phyloP scores from a whole-genome alignment of 2,113 vertebrate species.

The Xiphophorus hellerii region DNA sequence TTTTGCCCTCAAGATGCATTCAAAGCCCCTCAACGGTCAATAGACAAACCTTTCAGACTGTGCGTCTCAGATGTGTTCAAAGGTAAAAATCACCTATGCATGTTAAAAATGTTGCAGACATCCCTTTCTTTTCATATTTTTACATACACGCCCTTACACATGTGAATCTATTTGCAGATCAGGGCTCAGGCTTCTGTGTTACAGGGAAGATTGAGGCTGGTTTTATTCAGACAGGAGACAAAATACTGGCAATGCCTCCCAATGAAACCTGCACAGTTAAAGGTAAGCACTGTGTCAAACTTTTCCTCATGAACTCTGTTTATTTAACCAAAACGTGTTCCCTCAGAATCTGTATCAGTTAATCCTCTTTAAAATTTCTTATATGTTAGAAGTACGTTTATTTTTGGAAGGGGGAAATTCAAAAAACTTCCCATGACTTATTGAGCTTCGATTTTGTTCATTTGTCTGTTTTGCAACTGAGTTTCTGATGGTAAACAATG shows the following conservation, averaged over 20 bases:
- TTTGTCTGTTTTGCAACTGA: no score
- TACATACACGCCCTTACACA: not conserved
- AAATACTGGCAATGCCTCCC: slow-evolving; percentile 92
- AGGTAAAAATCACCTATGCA: slow-evolving; percentile 79
- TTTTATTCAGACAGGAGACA: slow-evolving; percentile 91
- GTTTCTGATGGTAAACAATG: slow-evolving; percentile 29
- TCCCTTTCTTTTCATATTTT: not conserved
- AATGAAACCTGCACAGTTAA: slow-evolving; percentile 98
- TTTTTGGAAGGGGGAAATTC: not conserved
- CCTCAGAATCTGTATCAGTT: not conserved
- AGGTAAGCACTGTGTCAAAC: slow-evolving; percentile 78
- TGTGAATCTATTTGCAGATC: slow-evolving; percentile 82
- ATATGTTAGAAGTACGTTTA: not conserved
- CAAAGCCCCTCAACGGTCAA: slow-evolving; percentile 90
- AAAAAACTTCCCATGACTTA: not conserved
- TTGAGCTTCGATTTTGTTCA: not conserved
- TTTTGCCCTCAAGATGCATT: slow-evolving; percentile 84
- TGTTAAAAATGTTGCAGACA: not conserved
- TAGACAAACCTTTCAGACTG: slow-evolving; percentile 95
- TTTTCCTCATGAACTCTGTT: no score
- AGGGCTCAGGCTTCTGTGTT: slow-evolving; percentile 97
- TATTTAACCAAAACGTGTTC: not conserved
- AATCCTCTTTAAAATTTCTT: not conserved
- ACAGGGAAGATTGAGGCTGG: slow-evolving; percentile 98
- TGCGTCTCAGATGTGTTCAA: slow-evolving; percentile 98